phyloP scores from a whole-genome alignment of 2,797 vertebrate species.

The Poliocrania exsul region DNA sequence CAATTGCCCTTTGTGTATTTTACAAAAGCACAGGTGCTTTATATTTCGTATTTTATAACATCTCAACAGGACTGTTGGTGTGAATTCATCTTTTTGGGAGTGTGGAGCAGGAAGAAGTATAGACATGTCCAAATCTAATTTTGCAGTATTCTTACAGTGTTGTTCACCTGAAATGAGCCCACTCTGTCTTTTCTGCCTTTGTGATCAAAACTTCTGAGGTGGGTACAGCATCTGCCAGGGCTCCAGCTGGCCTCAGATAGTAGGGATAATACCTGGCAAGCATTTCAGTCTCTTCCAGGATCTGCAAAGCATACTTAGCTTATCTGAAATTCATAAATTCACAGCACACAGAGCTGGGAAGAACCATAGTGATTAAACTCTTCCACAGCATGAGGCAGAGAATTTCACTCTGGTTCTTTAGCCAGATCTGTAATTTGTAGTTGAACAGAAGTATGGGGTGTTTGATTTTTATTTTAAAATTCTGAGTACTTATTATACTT shows the following conservation, averaged over 20 bases:
- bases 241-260: not conserved
- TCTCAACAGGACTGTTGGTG: not conserved
- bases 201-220: not conserved
- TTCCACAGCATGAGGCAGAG: not conserved
- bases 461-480: not conserved
- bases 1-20: not conserved
- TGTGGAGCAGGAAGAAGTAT: not conserved
- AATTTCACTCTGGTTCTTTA: not conserved
- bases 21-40: fast-evolving
- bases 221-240: not conserved
- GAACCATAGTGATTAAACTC: not conserved
- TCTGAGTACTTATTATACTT: not conserved
- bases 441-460: not conserved
- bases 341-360: not conserved
- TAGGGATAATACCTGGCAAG: not conserved
- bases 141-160: not conserved
- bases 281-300: not conserved
- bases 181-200: not conserved
- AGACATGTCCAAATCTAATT: not conserved
- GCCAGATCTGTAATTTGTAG: not conserved
- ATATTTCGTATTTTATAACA: not conserved
- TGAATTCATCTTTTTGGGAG: not conserved
- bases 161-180: not conserved
- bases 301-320: not conserved
- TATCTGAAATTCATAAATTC: slow-evolving; percentile 23